Base-by-base conservation (phyloP, 35 echinoderm and acorn worm species). In the Heliocidaris tuberculata region DNA sequence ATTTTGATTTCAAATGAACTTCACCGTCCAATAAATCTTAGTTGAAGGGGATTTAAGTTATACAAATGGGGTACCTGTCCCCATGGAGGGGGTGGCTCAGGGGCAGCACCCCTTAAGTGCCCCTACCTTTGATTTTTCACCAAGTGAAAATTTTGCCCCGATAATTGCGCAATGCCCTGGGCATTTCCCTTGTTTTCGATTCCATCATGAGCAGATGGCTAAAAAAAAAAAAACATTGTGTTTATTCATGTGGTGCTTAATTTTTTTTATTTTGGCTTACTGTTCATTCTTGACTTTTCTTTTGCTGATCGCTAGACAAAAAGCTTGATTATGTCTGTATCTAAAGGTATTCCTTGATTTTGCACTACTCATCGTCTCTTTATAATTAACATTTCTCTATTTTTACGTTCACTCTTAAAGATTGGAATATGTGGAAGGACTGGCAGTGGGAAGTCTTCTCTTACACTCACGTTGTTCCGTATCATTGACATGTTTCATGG, bases 401-500 rank as follows among this genome's bases (percentile, higher is more conserved):
- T 5, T 27, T 78, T 3, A 78, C 65, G 2, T n/a, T n/a, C n/a
- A n/a, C n/a, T n/a, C n/a, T n/a, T 30, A n/a, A 48, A 98, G 97
- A 97, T 98, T 94, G 97, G 97, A 31, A 97, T 98, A 31, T 98
- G 97, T 94, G 97, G 97, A 32, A 93, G 97, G 17, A 98, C 97
- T 2, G 97, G 97, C 50, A 97, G 96, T 90, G 97, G 97, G 0
- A 98, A 98, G 60, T 98, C 97, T 13, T 98, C 97, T 13, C 94
- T 98, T 27, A 98, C 96, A 21, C 71, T 98, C 31, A 92, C 97
- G 21, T 90, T 98, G 13, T 97, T 98, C 59, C 59, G 97, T 48
- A 92, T 98, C 42, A 98, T 98, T 95, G 97, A 98, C 42, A 92
- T 95, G 4, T 98, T 98, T 90, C 88, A 97, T 71, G 97, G 97